These are phyloP conservation scores for Lithosia quadra DNA, from an alignment of 2,888 invertebrate species.

Conservation along the genomic window DNA sequence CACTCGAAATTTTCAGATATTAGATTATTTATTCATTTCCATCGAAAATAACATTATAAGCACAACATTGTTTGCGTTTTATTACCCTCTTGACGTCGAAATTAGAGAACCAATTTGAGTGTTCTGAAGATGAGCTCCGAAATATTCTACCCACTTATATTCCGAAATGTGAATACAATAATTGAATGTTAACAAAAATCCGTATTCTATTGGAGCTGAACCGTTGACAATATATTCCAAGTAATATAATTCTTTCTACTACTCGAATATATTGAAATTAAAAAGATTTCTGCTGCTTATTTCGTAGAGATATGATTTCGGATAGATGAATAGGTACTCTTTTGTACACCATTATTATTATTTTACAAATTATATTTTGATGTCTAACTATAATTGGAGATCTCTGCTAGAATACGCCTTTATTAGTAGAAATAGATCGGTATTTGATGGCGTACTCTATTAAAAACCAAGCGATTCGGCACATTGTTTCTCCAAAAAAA, in stretches of 20 bases:
- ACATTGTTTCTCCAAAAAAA: no score
- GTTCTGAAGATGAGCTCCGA: background rate
- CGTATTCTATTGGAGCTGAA: background rate
- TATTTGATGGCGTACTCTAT: no score
- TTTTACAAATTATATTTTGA: no score
- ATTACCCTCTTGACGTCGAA: background rate
- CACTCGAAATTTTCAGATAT: background rate
- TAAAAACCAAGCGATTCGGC: no score
- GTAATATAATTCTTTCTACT: background rate
- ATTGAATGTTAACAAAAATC: background rate
- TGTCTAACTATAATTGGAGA: no score
- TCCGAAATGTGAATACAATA: background rate
- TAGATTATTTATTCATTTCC: background rate
- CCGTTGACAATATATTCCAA: background rate
- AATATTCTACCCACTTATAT: background rate
- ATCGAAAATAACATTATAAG: background rate
- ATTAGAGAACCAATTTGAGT: background rate
- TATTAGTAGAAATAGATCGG: no score
- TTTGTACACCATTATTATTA: no score
- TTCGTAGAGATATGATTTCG: background rate
- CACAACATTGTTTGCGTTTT: background rate
- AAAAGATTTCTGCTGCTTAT: background rate
- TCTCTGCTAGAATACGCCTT: no score
- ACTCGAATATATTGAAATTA: slow-evolving; percentile 4
- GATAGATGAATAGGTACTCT: no score